A percentile compares a stretch with the other conserved stretches of the same genome.
These are phyloP conservation scores for Lipotes vexillifer DNA, from an alignment of 2,113 vertebrate species.

Conservation along the genomic window DNA sequence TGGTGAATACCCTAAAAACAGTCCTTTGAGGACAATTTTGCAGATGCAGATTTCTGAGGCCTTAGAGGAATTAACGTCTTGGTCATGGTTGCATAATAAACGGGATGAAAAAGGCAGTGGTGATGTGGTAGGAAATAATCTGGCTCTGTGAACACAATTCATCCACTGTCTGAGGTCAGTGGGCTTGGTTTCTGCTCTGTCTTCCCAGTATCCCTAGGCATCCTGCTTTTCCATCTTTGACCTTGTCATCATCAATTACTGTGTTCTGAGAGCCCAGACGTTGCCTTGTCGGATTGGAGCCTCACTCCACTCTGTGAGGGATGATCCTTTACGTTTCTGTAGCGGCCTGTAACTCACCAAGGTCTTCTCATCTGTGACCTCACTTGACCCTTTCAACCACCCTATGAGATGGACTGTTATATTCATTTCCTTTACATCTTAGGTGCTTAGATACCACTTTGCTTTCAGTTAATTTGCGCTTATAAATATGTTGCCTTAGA, in stretches of 20 bases:
- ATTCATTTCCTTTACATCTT: neutral
- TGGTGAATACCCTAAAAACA: neutral
- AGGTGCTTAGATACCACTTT: slow-evolving; percentile 8
- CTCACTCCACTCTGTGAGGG: neutral
- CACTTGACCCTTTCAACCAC: neutral
- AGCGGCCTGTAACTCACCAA: neutral
- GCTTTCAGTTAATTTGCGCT: neutral
- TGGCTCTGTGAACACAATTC: neutral
- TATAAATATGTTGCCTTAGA: neutral
- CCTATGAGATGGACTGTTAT: neutral
- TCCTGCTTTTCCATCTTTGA: slow-evolving; percentile 40
- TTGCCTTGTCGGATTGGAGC: slow-evolving; percentile 12
- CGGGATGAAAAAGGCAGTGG: neutral
- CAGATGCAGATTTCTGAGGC: neutral
- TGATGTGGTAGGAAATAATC: neutral
- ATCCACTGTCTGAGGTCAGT: neutral
- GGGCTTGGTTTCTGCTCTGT: neutral
- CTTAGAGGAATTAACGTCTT: neutral
- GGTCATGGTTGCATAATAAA: neutral
- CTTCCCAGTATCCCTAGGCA: neutral
- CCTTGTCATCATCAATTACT: slow-evolving; percentile 44
- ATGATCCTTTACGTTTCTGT: slow-evolving; percentile 10
- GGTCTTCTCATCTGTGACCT: neutral
- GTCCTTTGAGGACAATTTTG: neutral
- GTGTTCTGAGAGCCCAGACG: neutral